Percentiles rank a stretch among this genome's conserved stretches.
Conservation (phyloP, 2,113 vertebrate genomes). For the Collichthys lucidus region DNA sequence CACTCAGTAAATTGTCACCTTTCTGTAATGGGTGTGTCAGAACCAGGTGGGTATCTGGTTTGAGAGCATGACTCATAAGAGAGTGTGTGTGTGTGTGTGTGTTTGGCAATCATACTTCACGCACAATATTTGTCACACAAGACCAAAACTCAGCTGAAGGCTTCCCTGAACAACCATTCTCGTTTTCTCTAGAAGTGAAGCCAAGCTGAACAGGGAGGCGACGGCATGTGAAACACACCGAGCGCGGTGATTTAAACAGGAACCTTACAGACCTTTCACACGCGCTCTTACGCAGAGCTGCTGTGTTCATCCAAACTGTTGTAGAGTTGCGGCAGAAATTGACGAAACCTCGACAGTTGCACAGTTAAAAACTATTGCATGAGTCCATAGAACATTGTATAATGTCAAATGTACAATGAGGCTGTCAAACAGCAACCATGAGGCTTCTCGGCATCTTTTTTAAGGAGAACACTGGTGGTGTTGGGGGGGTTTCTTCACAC, state of each 20-base stretch:
- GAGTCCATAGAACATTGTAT: no score
- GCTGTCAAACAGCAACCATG: no score
- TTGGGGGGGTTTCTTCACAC: no score
- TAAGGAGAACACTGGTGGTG: no score
- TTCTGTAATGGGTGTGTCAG: neutral
- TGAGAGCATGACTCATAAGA: neutral
- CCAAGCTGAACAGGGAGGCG: no score
- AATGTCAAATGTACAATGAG: neutral
- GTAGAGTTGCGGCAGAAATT: neutral
- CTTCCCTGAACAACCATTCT: fast-evolving
- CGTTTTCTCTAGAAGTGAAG: no score
- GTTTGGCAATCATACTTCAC: neutral
- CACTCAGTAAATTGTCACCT: neutral
- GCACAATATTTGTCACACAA: no score
- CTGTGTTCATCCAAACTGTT: neutral
- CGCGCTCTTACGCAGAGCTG: neutral
- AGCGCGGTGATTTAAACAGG: neutral
- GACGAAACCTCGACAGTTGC: neutral
- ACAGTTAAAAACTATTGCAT: neutral
- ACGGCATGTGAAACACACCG: neutral
- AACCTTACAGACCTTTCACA: neutral
- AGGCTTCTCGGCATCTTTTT: no score
- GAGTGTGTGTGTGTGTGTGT: no score
- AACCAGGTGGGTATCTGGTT: neutral
- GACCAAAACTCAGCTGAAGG: neutral